Evolutionary conservation across 2,888 invertebrate genomes (phyloP).

Genomic region (Harmothoe impar): DNA sequence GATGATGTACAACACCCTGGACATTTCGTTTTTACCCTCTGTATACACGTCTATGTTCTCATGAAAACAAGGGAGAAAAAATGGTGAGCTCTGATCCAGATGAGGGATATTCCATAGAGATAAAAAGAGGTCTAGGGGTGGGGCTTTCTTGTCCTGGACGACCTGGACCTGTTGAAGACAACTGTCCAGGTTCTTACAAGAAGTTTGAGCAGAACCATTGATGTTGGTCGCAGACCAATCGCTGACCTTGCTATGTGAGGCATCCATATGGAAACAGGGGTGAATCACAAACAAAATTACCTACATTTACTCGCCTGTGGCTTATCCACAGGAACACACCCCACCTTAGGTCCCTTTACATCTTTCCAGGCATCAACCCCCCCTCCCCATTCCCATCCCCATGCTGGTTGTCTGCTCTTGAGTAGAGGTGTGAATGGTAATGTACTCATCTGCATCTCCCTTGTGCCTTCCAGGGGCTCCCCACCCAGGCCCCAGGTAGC

Average conservation of each 20-base stretch:
- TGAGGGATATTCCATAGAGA: too few species aligned
- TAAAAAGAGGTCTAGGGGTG: neutral
- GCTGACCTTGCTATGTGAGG: neutral
- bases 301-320: constrained; percentile 15
- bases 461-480: neutral
- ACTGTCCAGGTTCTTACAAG: constrained; percentile 10
- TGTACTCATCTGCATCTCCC: neutral
- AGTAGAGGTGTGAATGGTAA: too few species aligned
- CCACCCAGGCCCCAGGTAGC: neutral
- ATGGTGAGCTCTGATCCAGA: too few species aligned
- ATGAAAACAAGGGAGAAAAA: too few species aligned
- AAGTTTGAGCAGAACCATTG: neutral
- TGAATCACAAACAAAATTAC: constrained; percentile 33
- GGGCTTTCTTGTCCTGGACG: neutral
- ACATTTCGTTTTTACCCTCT: neutral
- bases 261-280: neutral
- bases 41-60: too few species aligned
- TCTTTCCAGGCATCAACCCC: neutral
- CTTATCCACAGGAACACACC: neutral
- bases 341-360: neutral
- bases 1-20: constrained; percentile 14
- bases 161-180: neutral
- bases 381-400: neutral
- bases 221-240: neutral
- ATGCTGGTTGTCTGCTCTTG: too few species aligned